These are phyloP conservation scores for Pterostichus niger DNA, from an alignment of 2,888 invertebrate genomes.

Conservation along the genomic window DNA sequence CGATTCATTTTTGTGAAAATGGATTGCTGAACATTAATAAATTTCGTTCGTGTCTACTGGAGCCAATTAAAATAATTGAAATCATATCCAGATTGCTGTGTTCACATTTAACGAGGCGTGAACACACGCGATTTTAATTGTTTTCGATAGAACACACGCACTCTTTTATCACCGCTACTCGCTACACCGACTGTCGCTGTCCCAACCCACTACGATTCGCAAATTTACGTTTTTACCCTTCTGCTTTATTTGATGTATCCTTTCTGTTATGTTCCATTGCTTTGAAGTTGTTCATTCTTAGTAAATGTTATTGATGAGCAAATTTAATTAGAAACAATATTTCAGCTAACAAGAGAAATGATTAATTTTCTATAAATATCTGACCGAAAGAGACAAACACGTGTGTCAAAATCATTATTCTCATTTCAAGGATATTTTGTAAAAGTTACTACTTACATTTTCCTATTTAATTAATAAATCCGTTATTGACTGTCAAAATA, in stretches of 20 bases:
- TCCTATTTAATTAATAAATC: too few species aligned
- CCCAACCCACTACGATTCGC: not conserved
- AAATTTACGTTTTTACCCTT: conserved; percentile 24
- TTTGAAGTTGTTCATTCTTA: conserved; percentile 48
- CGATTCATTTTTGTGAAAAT: conserved; percentile 28
- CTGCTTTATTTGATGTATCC: not conserved
- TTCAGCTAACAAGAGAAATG: not conserved
- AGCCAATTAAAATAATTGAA: conserved; percentile 64
- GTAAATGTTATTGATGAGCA: conserved; percentile 32
- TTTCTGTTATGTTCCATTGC: conserved; percentile 12
- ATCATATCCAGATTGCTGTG: conserved; percentile 64
- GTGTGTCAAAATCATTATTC: too few species aligned
- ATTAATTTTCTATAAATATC: not conserved
- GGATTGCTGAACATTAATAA: conserved; percentile 48
- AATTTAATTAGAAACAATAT: conserved; percentile 20
- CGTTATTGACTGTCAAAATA: too few species aligned
- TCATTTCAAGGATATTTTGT: too few species aligned
- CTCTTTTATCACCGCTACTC: conserved; percentile 52
- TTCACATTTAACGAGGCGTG: conserved; percentile 63
- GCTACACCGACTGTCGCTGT: conserved; percentile 10
- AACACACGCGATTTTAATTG: conserved; percentile 66
- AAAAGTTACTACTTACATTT: too few species aligned
- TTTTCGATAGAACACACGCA: conserved; percentile 63
- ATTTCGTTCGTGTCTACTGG: conserved; percentile 45
- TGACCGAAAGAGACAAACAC: too few species aligned